Percentiles rank a stretch among this genome's conserved stretches.
Conservation (phyloP, 2,888 invertebrate genomes). For the Drosophila colorata region DNA sequence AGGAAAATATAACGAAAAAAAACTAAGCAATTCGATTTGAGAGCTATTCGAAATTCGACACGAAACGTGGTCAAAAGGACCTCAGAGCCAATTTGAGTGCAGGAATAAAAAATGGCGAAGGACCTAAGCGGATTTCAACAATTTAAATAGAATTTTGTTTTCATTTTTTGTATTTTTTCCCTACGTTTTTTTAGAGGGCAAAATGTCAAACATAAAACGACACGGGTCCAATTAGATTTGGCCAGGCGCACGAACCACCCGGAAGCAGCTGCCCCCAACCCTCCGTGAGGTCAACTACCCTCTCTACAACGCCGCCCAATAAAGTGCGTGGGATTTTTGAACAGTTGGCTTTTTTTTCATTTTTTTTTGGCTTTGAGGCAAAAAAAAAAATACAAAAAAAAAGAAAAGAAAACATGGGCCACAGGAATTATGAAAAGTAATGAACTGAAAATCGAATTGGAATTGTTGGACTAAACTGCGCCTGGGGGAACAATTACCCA, state of each 20-base stretch:
- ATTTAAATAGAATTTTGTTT: constrained; percentile 69
- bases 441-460: constrained; percentile 72
- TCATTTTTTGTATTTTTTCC: constrained; percentile 10
- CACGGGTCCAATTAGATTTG: constrained; percentile 71
- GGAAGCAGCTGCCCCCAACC: constrained; percentile 3
- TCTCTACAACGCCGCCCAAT: background rate
- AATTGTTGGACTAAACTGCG: constrained; percentile 23
- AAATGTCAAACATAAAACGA: constrained; percentile 69
- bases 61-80: constrained; percentile 43
- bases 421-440: constrained; percentile 72
- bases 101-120: constrained; percentile 22
- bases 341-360: constrained; percentile 59
- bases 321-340: constrained; percentile 65
- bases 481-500: constrained; percentile 26
- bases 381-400: constrained; percentile 18
- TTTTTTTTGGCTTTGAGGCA: constrained; percentile 40
- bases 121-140: constrained; percentile 71
- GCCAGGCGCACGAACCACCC: constrained; percentile 24
- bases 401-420: constrained; percentile 28
- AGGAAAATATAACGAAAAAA: constrained; percentile 11
- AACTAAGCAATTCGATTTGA: constrained; percentile 68
- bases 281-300: background rate
- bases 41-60: constrained; percentile 56
- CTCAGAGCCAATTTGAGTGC: constrained; percentile 27
- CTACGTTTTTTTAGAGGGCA: constrained; percentile 54